Evolutionary conservation across 2,888 invertebrate genomes (phyloP).

Genomic region (Phyto melanocephala): DNA sequence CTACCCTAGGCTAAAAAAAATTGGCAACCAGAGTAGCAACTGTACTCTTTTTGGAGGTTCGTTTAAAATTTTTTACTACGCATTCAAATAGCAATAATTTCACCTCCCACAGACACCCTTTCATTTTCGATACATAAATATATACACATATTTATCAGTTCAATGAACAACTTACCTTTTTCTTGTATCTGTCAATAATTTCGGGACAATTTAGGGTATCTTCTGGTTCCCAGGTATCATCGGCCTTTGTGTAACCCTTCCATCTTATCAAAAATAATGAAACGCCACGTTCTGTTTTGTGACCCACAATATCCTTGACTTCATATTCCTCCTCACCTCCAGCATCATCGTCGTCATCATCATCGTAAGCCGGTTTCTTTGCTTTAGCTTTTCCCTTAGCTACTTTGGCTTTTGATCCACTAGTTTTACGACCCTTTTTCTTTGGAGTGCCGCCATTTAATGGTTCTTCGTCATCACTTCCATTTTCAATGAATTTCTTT

Average conservation of each 20-base stretch:
- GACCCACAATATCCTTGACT: slow-evolving; percentile 85
- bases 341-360: slow-evolving; percentile 57
- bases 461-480: slow-evolving; percentile 64
- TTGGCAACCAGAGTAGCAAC: slow-evolving; percentile 55
- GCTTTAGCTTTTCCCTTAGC: slow-evolving; percentile 73
- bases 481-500: slow-evolving; percentile 45
- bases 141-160: neutral
- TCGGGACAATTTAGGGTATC: slow-evolving; percentile 85
- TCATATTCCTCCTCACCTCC: slow-evolving; percentile 75
- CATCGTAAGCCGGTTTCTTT: slow-evolving; percentile 72
- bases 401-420: slow-evolving; percentile 65
- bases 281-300: slow-evolving; percentile 84
- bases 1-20: neutral
- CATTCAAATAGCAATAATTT: slow-evolving; percentile 1
- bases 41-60: slow-evolving; percentile 55
- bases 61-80: slow-evolving; percentile 15
- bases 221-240: slow-evolving; percentile 88
- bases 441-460: slow-evolving; percentile 63
- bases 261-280: slow-evolving; percentile 86
- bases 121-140: neutral
- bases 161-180: slow-evolving; percentile 69
- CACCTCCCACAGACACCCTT: neutral
- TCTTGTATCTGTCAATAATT: slow-evolving; percentile 81
- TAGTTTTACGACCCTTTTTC: slow-evolving; percentile 58
- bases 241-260: slow-evolving; percentile 86